Conservation (phyloP, 2,113 vertebrate genomes). For the Kryptolebias marmoratus region DNA sequence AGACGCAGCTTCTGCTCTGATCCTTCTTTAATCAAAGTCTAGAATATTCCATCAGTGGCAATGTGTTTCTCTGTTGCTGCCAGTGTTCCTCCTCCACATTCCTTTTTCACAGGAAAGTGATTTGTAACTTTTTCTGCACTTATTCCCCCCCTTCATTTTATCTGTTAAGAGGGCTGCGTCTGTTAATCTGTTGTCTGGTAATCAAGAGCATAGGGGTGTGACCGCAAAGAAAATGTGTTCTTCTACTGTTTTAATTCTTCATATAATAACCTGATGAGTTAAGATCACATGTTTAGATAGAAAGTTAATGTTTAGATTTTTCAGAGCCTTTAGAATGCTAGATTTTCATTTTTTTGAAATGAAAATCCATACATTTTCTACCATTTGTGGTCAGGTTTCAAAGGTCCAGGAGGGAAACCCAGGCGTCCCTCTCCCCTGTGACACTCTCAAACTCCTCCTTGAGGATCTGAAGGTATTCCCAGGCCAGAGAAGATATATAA, state of each 20-base stretch:
- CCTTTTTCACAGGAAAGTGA: conserved; percentile 29
- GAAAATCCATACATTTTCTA: no score
- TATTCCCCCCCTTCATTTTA: conserved; percentile 16
- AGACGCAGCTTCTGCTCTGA: conserved; percentile 27
- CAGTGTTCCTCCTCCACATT: conserved; percentile 53
- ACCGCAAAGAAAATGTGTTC: conserved; percentile 5
- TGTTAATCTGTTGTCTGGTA: background rate
- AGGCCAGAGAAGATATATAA: no score
- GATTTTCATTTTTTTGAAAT: no score
- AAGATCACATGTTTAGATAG: background rate
- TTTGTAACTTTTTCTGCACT: conserved; percentile 43
- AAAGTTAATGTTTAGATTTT: background rate
- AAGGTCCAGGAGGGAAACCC: no score
- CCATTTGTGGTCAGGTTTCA: no score
- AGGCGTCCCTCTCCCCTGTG: no score
- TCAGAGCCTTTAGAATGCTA: background rate
- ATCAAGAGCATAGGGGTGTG: background rate
- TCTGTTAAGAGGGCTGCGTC: conserved; percentile 41
- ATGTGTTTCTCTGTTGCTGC: conserved; percentile 37
- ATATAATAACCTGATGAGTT: background rate
- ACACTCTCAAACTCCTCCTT: no score
- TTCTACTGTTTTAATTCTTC: background rate
- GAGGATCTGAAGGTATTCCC: no score
- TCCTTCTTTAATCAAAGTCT: conserved; percentile 58
- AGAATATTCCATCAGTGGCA: conserved; percentile 52